phyloP scores from a whole-genome alignment of 2,797 vertebrate genomes.

The Nothura maculosa region DNA sequence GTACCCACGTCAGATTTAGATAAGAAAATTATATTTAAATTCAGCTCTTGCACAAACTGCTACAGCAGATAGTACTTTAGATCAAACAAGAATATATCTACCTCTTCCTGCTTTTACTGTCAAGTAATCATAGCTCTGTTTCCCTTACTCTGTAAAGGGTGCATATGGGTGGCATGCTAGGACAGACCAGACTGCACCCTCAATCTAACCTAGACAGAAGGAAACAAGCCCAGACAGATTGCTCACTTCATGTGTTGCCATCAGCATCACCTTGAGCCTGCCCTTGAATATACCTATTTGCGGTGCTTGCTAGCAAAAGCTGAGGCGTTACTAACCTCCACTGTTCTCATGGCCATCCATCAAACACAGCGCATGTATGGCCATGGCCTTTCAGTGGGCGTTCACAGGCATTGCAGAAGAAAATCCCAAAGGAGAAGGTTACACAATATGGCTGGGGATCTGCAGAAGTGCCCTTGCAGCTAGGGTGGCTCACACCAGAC shows the following conservation, averaged over 20 bases:
- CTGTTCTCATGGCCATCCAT: neutral
- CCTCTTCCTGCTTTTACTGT: neutral
- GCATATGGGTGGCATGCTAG: neutral
- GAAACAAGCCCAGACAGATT: neutral
- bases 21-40: neutral
- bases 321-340: neutral
- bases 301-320: neutral
- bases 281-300: neutral
- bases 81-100: neutral
- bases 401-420: neutral
- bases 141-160: neutral
- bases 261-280: neutral
- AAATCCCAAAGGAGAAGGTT: neutral
- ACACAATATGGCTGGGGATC: accelerated
- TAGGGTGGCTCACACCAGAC: neutral
- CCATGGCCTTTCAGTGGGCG: accelerated
- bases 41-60: neutral
- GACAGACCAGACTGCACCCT: neutral
- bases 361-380: accelerated
- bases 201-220: neutral
- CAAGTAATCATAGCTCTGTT: neutral
- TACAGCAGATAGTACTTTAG: neutral
- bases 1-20: neutral
- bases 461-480: neutral
- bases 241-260: neutral